These are phyloP conservation scores for Podarcis cretensis DNA, from an alignment of 2,113 vertebrate genomes.

Conservation along the genomic window DNA sequence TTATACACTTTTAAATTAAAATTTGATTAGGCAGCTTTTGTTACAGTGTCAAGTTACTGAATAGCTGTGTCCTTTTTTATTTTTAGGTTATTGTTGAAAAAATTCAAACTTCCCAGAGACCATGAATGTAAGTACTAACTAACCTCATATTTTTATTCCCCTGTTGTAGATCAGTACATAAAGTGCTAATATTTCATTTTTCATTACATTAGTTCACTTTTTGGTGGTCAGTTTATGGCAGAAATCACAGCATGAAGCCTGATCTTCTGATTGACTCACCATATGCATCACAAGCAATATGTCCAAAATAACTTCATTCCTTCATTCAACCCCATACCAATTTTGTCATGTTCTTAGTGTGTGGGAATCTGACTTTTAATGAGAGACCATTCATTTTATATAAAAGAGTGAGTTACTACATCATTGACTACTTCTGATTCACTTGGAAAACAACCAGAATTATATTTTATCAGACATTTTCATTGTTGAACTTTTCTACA, in stretches of 20 bases:
- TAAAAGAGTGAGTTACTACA: not conserved
- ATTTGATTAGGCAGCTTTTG: constrained; percentile 15
- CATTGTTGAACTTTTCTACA: constrained; percentile 34
- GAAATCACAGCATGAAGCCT: not conserved
- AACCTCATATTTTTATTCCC: not conserved
- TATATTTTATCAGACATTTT: not conserved
- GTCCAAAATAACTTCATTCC: not conserved
- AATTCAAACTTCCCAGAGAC: constrained; percentile 78
- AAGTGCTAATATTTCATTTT: no score
- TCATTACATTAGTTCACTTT: not conserved
- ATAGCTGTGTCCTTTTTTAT: constrained; percentile 13
- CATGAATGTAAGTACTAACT: constrained; percentile 79
- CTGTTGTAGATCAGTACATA: not conserved
- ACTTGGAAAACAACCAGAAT: not conserved
- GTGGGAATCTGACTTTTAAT: not conserved
- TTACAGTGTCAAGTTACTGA: not conserved
- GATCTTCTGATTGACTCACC: not conserved
- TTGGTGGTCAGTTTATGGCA: not conserved
- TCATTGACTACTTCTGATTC: no score
- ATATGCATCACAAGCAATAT: not conserved
- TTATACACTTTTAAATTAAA: constrained; percentile 1
- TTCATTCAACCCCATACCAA: not conserved
- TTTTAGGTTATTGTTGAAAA: constrained; percentile 81
- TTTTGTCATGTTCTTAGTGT: not conserved
- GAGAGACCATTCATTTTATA: not conserved